Conservation (phyloP, 1,140 invertebrate genomes). For the Bombus confusus region DNA sequence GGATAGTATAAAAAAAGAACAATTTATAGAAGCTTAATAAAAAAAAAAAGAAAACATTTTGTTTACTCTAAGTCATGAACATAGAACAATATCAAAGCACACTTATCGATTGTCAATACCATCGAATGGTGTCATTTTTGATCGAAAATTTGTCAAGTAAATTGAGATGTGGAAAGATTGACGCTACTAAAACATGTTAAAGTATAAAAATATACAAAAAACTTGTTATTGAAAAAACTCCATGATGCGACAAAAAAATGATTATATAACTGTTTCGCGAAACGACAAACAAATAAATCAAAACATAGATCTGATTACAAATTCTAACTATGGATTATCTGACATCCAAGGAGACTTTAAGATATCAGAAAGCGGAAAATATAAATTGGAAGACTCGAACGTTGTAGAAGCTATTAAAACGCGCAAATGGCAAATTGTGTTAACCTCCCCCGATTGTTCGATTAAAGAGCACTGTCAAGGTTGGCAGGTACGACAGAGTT, state of each 20-base stretch:
- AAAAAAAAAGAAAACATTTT: neutral
- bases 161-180: constrained; percentile 12
- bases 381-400: neutral
- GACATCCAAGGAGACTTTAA: neutral
- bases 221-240: neutral
- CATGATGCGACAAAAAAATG: neutral
- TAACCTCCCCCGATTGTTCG: constrained; percentile 54
- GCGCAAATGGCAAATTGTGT: constrained; percentile 58
- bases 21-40: neutral
- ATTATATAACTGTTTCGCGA: neutral
- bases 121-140: constrained; percentile 5
- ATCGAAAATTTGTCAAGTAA: constrained; percentile 2
- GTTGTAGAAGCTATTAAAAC: constrained; percentile 1
- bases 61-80: constrained; percentile 34
- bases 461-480: constrained; percentile 52
- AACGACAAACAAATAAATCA: neutral
- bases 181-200: constrained; percentile 35
- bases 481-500: constrained; percentile 60
- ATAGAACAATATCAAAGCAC: constrained; percentile 40
- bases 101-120: constrained; percentile 45
- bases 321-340: constrained; percentile 7
- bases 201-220: constrained; percentile 2
- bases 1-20: neutral
- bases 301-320: neutral
- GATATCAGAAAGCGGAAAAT: neutral